Evolutionary conservation across 2,888 invertebrate genomes (phyloP).

Genomic region (Andrena marginata): DNA sequence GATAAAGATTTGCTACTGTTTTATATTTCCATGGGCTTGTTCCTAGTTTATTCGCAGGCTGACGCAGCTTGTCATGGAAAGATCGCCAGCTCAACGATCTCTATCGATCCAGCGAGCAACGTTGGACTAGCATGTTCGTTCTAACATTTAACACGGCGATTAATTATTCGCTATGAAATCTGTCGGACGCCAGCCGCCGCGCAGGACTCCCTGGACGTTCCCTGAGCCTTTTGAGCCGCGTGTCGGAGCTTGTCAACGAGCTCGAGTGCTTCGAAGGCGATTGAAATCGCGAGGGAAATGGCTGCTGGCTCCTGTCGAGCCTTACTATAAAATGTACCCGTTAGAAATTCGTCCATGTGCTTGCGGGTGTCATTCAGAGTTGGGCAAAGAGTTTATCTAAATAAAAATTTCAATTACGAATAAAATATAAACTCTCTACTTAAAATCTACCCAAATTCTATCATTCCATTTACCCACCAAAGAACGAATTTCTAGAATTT

Average conservation of each 20-base stretch:
- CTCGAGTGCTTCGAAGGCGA: not conserved
- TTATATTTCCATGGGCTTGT: not conserved
- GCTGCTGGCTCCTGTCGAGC: not conserved
- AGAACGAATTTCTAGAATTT: too few species aligned
- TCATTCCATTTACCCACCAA: too few species aligned
- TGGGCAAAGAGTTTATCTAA: too few species aligned
- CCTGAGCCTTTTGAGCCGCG: not conserved
- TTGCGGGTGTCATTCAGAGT: too few species aligned
- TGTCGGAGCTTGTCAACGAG: constrained; percentile 6
- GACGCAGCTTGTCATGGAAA: not conserved
- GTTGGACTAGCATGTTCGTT: constrained; percentile 12
- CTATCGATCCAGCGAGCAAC: not conserved
- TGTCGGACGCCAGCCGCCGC: constrained; percentile 24
- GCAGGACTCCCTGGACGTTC: not conserved
- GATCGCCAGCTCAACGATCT: not conserved
- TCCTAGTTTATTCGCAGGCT: too few species aligned
- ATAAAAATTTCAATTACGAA: too few species aligned
- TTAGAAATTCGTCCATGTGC: not conserved
- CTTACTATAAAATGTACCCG: not conserved
- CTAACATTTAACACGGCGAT: constrained; percentile 35
- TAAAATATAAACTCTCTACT: too few species aligned
- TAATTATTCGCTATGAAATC: constrained; percentile 33
- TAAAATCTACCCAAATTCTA: too few species aligned
- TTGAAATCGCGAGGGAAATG: constrained; percentile 1
- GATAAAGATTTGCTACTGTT: not conserved